Evolutionary conservation across 2,797 vertebrate genomes (phyloP).

Genomic region (Loriculus beryllinus): DNA sequence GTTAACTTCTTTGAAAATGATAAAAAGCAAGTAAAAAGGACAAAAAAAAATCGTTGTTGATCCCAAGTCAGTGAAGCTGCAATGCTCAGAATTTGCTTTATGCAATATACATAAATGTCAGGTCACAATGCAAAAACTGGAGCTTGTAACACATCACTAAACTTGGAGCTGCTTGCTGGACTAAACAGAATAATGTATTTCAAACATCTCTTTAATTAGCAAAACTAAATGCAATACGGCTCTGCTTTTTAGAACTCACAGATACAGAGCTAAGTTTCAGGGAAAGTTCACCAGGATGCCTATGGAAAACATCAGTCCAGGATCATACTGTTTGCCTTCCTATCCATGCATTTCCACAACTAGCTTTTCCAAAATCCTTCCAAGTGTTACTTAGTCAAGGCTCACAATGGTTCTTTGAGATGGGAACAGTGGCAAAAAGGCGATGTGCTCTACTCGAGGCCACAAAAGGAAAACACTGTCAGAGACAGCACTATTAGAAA

Average conservation of each 20-base stretch:
- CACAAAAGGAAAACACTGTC: neutral
- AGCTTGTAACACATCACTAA: slow-evolving; percentile 26
- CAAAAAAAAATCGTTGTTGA: neutral
- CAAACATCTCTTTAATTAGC: neutral
- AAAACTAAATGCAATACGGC: neutral
- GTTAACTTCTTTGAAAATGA: neutral
- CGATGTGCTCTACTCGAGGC: neutral
- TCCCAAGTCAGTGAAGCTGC: neutral
- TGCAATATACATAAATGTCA: slow-evolving; percentile 50
- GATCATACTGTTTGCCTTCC: neutral
- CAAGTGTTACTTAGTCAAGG: neutral
- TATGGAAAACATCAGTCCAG: neutral
- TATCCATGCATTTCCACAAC: neutral
- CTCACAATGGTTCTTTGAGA: neutral
- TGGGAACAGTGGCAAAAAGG: neutral
- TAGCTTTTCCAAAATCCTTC: slow-evolving; percentile 3
- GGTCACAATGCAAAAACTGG: slow-evolving; percentile 12
- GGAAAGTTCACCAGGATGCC: neutral
- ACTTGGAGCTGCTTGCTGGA: neutral
- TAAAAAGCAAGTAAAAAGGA: slow-evolving; percentile 13
- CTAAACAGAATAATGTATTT: neutral
- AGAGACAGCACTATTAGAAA: neutral
- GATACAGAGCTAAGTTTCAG: neutral
- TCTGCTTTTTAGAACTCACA: neutral
- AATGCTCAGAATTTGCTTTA: slow-evolving; percentile 3